Conservation (phyloP, 2,797 vertebrate genomes). For the Hippocampus kuda region DNA sequence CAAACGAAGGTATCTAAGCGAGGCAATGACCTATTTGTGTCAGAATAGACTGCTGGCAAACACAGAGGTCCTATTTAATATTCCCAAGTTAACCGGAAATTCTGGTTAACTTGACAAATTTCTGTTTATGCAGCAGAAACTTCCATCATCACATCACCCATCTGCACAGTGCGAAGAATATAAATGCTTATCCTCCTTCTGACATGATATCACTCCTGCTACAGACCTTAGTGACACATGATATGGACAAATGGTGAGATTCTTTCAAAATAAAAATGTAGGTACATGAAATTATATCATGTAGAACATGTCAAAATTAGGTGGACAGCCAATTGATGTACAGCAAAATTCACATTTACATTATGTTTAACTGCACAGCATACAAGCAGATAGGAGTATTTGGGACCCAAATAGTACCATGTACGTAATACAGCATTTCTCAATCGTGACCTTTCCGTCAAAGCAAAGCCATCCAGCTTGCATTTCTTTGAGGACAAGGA, state of each 20-base stretch:
- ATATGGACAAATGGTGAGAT: not conserved
- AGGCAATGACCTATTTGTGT: conserved; percentile 53
- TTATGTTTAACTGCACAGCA: not conserved
- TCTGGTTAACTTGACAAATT: conserved; percentile 27
- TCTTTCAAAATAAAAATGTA: not conserved
- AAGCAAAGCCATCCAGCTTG: not conserved
- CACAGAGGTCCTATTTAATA: conserved; percentile 35
- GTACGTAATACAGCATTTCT: not conserved
- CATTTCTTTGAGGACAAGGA: not conserved
- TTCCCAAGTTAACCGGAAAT: conserved; percentile 51
- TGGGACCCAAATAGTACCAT: not conserved
- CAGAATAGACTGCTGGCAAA: conserved; percentile 29
- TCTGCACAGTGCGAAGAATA: not conserved
- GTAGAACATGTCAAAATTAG: too few relatives aligned
- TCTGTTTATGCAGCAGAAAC: conserved; percentile 1
- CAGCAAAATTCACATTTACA: too few relatives aligned
- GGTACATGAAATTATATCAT: too few relatives aligned
- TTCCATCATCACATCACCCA: not conserved
- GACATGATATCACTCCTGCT: not conserved
- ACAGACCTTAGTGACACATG: not conserved
- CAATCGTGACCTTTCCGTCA: not conserved
- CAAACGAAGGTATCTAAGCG: conserved; percentile 41
- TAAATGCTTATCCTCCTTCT: not conserved
- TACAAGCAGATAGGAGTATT: not conserved
- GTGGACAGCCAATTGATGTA: too few relatives aligned